Evolutionary conservation across 2,888 invertebrate genomes (phyloP).

Genomic region (Cephus pulcher): DNA sequence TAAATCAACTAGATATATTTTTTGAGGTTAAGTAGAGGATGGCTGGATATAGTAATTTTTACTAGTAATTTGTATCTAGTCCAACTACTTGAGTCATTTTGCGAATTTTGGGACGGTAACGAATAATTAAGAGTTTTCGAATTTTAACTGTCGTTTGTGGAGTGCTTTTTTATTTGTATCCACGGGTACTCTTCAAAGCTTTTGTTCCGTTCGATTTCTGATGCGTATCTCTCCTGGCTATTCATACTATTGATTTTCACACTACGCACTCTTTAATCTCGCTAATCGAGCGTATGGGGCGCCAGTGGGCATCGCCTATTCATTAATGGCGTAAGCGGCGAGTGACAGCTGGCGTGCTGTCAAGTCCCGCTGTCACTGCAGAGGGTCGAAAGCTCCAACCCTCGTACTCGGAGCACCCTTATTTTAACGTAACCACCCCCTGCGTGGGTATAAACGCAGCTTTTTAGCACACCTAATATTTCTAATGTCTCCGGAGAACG

Average conservation of each 20-base stretch:
- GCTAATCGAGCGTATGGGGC: conserved; percentile 37
- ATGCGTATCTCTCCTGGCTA: background rate
- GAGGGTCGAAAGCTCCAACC: background rate
- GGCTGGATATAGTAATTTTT: too few relatives aligned
- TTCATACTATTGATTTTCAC: background rate
- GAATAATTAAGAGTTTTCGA: background rate
- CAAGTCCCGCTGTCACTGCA: conserved; percentile 34
- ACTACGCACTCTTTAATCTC: conserved; percentile 40
- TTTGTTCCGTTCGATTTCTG: background rate
- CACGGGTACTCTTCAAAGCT: background rate
- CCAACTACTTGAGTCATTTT: conserved; percentile 10
- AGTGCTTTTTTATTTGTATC: background rate
- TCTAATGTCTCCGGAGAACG: conserved; percentile 23
- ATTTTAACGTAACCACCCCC: conserved; percentile 11
- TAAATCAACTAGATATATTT: background rate
- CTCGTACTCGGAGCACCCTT: background rate
- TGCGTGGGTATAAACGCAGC: conserved; percentile 17
- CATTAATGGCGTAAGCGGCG: conserved; percentile 40
- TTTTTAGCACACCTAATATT: conserved; percentile 42
- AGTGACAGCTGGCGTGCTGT: conserved; percentile 49
- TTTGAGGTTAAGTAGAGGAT: too few relatives aligned
- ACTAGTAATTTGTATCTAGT: background rate
- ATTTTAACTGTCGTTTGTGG: background rate
- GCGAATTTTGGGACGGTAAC: conserved; percentile 13
- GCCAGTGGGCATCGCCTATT: conserved; percentile 30